phyloP scores from a whole-genome alignment of 1,140 invertebrate genomes.

The Drosophila littoralis region DNA sequence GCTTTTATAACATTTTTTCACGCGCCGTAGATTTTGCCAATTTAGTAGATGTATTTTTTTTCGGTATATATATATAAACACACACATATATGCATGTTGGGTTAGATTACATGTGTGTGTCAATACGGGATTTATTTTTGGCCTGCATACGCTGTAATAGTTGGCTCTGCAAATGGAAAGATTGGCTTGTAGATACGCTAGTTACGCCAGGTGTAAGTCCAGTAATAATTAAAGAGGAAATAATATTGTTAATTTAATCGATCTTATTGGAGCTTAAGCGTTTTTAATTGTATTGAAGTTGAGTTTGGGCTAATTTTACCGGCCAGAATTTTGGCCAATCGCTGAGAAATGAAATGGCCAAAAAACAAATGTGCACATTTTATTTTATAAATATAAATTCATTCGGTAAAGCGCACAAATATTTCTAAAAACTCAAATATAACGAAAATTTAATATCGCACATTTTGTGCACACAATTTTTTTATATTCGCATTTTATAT shows the following conservation, averaged over 20 bases:
- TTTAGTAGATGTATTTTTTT: constrained; percentile 26
- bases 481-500: constrained; percentile 31
- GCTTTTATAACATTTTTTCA: constrained; percentile 57
- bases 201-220: no score
- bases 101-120: constrained; percentile 36
- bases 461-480: constrained; percentile 27
- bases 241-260: no score
- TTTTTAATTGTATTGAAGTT: no score
- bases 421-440: constrained; percentile 7
- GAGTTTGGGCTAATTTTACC: no score
- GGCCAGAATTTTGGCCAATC: no score
- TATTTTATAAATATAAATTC: no score
- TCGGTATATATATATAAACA: constrained; percentile 5
- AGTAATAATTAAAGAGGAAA: no score
- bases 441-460: constrained; percentile 26
- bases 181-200: not conserved
- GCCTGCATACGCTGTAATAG: not conserved
- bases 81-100: constrained; percentile 3
- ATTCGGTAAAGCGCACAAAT: not conserved
- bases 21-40: constrained; percentile 50
- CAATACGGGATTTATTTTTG: constrained; percentile 11
- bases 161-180: not conserved
- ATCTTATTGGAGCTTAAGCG: no score
- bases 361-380: no score
- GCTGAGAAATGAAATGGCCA: no score